A percentile compares a stretch with the other conserved stretches of the same genome.
Conservation (phyloP, 2,113 vertebrate species). For the Conger conger region DNA sequence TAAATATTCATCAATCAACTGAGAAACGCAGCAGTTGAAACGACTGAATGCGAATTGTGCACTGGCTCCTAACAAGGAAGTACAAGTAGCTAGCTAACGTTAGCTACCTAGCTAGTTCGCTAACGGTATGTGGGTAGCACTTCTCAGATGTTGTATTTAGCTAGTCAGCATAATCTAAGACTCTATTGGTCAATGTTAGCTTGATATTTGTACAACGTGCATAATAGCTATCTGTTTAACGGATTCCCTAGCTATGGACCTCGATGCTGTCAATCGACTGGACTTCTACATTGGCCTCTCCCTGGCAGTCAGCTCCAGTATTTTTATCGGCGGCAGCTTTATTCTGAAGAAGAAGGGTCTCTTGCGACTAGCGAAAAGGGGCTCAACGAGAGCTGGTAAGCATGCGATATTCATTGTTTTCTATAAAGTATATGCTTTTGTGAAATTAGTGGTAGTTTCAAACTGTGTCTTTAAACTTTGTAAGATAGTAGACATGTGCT, state of each 20-base stretch:
- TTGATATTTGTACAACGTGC: background rate
- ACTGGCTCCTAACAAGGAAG: background rate
- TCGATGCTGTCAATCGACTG: slow-evolving; percentile 29
- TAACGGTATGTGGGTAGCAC: background rate
- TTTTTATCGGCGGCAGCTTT: slow-evolving; percentile 78
- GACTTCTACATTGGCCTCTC: slow-evolving; percentile 75
- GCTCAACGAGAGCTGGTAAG: slow-evolving; percentile 76
- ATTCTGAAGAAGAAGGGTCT: slow-evolving; percentile 84
- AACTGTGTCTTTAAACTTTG: background rate
- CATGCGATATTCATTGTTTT: background rate
- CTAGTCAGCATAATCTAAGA: background rate
- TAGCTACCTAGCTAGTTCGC: background rate
- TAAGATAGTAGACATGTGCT: no score
- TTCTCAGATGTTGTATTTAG: background rate
- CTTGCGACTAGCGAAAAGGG: slow-evolving; percentile 69
- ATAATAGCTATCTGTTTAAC: background rate
- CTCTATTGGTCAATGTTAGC: background rate
- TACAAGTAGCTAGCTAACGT: background rate
- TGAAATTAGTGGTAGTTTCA: background rate
- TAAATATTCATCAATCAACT: no score
- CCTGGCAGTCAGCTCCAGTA: slow-evolving; percentile 72
- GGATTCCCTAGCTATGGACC: slow-evolving; percentile 63
- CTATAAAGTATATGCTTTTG: background rate
- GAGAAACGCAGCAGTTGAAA: background rate
- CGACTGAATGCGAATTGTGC: background rate